Conservation (phyloP, 2,888 invertebrate species). For the Nomada fabriciana region DNA sequence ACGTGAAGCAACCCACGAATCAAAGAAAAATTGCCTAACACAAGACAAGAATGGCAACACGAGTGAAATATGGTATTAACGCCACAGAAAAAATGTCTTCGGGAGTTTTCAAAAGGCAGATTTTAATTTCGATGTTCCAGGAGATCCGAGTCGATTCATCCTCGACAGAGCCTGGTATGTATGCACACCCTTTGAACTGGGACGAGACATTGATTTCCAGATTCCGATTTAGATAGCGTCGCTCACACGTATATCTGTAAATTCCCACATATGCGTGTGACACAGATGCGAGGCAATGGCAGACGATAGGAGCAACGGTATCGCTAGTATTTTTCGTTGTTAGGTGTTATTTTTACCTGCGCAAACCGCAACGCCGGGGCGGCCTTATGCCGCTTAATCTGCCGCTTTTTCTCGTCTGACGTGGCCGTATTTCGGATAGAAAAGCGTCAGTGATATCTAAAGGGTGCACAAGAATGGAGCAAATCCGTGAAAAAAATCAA, state of each 20-base stretch:
- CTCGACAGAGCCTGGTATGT: not conserved
- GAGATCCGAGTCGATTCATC: constrained; percentile 15
- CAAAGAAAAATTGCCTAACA: no score
- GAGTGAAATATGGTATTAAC: not conserved
- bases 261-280: constrained; percentile 22
- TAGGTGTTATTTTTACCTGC: constrained; percentile 23
- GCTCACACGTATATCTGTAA: constrained; percentile 30
- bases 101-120: constrained; percentile 20
- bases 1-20: not conserved
- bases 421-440: constrained; percentile 19
- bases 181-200: constrained; percentile 33
- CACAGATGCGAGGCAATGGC: constrained; percentile 9
- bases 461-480: constrained; percentile 21
- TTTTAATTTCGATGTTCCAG: constrained; percentile 35
- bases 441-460: constrained; percentile 35
- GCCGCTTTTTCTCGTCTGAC: constrained; percentile 10
- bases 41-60: no score
- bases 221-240: constrained; percentile 76
- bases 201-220: constrained; percentile 75
- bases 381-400: constrained; percentile 26
- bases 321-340: constrained; percentile 23
- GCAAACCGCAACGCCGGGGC: constrained; percentile 1
- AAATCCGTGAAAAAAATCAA: constrained; percentile 53
- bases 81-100: not conserved
- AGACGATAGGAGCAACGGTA: constrained; percentile 27